Evolutionary conservation across 2,888 invertebrate genomes (phyloP).

Genomic region (Drosophila algonquin): DNA sequence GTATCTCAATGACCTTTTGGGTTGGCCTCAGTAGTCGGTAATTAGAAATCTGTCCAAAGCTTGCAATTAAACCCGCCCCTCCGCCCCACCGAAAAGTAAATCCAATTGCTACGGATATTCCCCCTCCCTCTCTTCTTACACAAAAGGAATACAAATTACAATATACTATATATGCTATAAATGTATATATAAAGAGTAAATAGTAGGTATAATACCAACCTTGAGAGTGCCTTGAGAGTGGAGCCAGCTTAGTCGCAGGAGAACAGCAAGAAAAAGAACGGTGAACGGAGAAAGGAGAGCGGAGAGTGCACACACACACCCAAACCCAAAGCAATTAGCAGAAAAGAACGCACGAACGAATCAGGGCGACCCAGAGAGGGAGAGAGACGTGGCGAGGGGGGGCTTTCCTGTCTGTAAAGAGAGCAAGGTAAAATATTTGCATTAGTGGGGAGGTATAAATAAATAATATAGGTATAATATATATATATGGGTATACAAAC

Average conservation of each 20-base stretch:
- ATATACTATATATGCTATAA: slow-evolving; percentile 4
- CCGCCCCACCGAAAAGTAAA: slow-evolving; percentile 25
- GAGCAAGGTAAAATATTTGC: slow-evolving; percentile 69
- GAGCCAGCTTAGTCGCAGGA: slow-evolving; percentile 50
- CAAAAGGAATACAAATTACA: slow-evolving; percentile 60
- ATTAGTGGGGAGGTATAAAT: slow-evolving; percentile 66
- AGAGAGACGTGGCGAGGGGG: slow-evolving; percentile 16
- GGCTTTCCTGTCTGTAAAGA: slow-evolving; percentile 56
- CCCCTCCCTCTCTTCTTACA: slow-evolving; percentile 28
- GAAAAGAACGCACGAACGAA: slow-evolving; percentile 65
- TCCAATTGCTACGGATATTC: slow-evolving; percentile 36
- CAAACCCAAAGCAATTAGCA: slow-evolving; percentile 76
- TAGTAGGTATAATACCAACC: slow-evolving; percentile 66
- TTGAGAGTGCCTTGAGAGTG: slow-evolving; percentile 42
- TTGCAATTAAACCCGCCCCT: slow-evolving; percentile 51
- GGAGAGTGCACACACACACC: slow-evolving; percentile 32
- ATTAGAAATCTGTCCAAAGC: slow-evolving; percentile 47
- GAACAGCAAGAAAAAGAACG: slow-evolving; percentile 28
- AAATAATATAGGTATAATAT: slow-evolving; percentile 55
- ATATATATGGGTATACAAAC: slow-evolving; percentile 7
- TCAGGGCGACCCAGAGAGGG: slow-evolving; percentile 1
- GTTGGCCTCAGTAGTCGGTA: slow-evolving; percentile 26
- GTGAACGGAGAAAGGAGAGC: not conserved
- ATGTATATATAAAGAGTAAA: slow-evolving; percentile 23
- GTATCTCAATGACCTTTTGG: slow-evolving; percentile 34